Conservation (phyloP, 2,113 vertebrate genomes). For the rabbit (Oryctolagus cuniculus) region mOryCun1.1 NC_091443.1:87252001-87252500, state of each 20-base stretch:
- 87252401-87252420: neutral
- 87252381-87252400: slow-evolving; percentile 46
- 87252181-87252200: slow-evolving; percentile 20
- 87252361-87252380: neutral
- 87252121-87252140: slow-evolving; percentile 31
- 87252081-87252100: neutral
- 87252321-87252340: slow-evolving; percentile 19
- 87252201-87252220: slow-evolving; percentile 14
- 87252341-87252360: slow-evolving; percentile 48
- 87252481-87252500: slow-evolving; percentile 37
- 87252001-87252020: neutral
- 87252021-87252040: slow-evolving; percentile 14
- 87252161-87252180: neutral
- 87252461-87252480: slow-evolving; percentile 36
- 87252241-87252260: slow-evolving; percentile 11
- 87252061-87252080: slow-evolving; percentile 52
- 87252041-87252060: slow-evolving; percentile 45
- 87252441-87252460: slow-evolving; percentile 40
- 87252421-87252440: neutral
- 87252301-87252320: neutral
- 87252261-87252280: neutral
- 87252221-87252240: slow-evolving; percentile 50
- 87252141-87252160: slow-evolving; percentile 20
- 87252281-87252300: neutral
- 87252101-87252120: slow-evolving; percentile 23